Conservation (phyloP, 2,888 invertebrate genomes). For the Mycogona germanica region DNA sequence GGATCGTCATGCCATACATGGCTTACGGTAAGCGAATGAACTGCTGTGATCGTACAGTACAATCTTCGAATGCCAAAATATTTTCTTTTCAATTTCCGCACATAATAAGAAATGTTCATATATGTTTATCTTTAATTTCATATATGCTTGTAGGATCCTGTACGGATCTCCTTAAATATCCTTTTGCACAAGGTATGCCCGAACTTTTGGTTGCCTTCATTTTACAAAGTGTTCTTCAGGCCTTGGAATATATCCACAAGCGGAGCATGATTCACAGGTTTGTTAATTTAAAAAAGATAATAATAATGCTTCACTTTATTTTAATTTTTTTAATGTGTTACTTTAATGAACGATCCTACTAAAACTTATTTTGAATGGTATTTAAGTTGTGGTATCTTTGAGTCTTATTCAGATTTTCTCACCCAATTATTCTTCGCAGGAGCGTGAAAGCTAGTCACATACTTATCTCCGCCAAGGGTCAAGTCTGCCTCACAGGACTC, state of each 20-base stretch:
- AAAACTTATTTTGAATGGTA: not conserved
- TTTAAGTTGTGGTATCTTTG: not conserved
- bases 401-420: constrained; percentile 25
- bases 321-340: not conserved
- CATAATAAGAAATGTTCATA: not conserved
- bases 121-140: not conserved
- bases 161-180: constrained; percentile 56
- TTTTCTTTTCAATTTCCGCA: not conserved
- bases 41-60: too few species aligned
- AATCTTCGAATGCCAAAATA: not conserved
- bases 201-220: constrained; percentile 70
- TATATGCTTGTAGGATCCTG: constrained; percentile 50
- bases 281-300: not conserved
- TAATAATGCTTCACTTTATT: not conserved
- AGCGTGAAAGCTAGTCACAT: constrained; percentile 75
- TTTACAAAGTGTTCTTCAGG: constrained; percentile 61
- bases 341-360: too few species aligned
- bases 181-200: constrained; percentile 64
- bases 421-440: constrained; percentile 37
- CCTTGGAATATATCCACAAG: constrained; percentile 70
- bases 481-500: constrained; percentile 62
- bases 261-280: constrained; percentile 75
- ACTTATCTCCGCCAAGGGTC: constrained; percentile 56
- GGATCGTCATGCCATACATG: constrained; percentile 69
- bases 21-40: constrained; percentile 44